Evolutionary conservation across 2,888 invertebrate genomes (phyloP).

Genomic region (Frankliniella fusca): DNA sequence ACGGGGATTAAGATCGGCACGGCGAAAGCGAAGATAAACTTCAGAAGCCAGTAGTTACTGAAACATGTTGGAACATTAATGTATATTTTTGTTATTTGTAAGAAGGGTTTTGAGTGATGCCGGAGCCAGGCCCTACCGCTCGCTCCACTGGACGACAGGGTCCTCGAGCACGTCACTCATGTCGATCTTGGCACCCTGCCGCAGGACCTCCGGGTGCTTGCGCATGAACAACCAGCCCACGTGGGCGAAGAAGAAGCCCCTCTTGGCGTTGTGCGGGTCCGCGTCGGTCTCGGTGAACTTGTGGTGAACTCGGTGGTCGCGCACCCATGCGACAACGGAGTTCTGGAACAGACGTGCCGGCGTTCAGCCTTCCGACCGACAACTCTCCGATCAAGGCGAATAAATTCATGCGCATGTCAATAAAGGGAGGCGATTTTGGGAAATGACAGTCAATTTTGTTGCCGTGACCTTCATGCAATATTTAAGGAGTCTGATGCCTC

Average conservation of each 20-base stretch:
- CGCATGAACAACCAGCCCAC: conserved; percentile 88
- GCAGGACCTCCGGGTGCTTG: conserved; percentile 80
- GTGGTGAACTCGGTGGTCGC: conserved; percentile 72
- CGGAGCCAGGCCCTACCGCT: too few species aligned
- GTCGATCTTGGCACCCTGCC: conserved; percentile 73
- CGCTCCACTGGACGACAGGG: conserved; percentile 56
- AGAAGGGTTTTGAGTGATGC: background rate
- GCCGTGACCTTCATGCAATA: too few species aligned
- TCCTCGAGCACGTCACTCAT: conserved; percentile 74
- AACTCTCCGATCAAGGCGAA: too few species aligned
- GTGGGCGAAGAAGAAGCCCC: conserved; percentile 89
- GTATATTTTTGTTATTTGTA: conserved; percentile 5
- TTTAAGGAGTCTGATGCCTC: too few species aligned
- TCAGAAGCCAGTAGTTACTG: too few species aligned
- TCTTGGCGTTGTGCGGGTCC: conserved; percentile 74
- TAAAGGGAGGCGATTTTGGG: too few species aligned
- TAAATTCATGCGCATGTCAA: too few species aligned
- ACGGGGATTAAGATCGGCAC: too few species aligned
- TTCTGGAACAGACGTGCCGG: conserved; percentile 51
- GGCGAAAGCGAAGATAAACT: too few species aligned
- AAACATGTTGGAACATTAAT: too few species aligned
- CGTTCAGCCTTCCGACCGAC: too few species aligned
- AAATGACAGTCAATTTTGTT: too few species aligned
- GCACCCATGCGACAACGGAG: conserved; percentile 65
- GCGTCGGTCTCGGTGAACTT: conserved; percentile 72